Conservation (phyloP, 1,140 invertebrate species). For the Alviniconcha marisindica region DNA sequence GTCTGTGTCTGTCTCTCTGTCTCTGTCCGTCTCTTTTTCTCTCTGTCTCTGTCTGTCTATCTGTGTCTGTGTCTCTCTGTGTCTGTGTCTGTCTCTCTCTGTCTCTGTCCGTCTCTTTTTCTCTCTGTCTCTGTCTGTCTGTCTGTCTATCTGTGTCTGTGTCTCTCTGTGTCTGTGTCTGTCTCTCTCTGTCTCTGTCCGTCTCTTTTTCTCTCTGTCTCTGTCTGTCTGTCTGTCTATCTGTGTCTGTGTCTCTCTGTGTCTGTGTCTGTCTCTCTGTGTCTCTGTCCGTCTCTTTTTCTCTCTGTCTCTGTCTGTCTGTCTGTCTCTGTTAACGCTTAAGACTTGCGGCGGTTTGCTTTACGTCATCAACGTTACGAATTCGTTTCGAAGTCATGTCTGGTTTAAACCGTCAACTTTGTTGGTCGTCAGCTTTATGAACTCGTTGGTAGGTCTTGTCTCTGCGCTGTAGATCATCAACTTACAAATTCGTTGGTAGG, state of each 20-base stretch:
- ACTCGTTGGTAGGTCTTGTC: too few relatives aligned
- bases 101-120: conserved; percentile 21
- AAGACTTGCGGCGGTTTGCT: too few relatives aligned
- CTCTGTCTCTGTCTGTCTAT: conserved; percentile 1
- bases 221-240: not conserved
- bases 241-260: conserved; percentile 5
- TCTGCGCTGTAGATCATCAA: too few relatives aligned
- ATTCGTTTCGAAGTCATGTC: too few relatives aligned
- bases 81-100: conserved; percentile 11
- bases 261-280: not conserved
- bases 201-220: conserved; percentile 8
- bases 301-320: conserved; percentile 22
- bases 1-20: not conserved
- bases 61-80: conserved; percentile 1
- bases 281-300: conserved; percentile 21
- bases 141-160: conserved; percentile 6
- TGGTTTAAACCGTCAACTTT: too few relatives aligned
- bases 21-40: conserved; percentile 1
- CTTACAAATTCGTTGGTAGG: too few relatives aligned
- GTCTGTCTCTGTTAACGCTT: too few relatives aligned
- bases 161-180: conserved; percentile 1
- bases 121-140: conserved; percentile 22
- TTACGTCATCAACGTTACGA: too few relatives aligned
- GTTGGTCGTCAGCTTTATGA: too few relatives aligned
- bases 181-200: not conserved